Conservation (phyloP, 2,888 invertebrate genomes). For the Argyresthia goedartella region DNA sequence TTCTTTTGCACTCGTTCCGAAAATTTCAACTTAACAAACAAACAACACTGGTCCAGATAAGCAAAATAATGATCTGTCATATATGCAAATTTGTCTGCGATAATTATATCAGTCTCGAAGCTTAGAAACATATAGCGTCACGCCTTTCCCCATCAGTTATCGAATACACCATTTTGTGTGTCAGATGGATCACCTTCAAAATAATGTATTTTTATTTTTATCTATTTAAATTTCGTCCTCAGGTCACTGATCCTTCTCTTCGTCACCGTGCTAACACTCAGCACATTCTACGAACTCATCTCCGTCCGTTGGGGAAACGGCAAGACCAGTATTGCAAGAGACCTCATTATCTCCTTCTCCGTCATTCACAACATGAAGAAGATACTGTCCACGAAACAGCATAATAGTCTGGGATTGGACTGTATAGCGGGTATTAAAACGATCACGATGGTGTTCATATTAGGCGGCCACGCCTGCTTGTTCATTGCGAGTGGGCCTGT, state of each 20-base stretch:
- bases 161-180: no score
- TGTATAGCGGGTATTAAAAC: conserved; percentile 77
- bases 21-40: no score
- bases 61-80: no score
- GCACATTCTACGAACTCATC: conserved; percentile 61
- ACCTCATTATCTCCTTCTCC: conserved; percentile 67
- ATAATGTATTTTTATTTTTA: no score
- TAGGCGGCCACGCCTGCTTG: conserved; percentile 75
- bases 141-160: no score
- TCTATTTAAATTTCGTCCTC: conserved; percentile 9
- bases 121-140: no score
- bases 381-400: conserved; percentile 67
- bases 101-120: no score
- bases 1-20: no score
- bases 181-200: no score
- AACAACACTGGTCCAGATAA: no score
- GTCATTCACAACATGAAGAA: conserved; percentile 71
- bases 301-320: conserved; percentile 31
- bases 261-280: conserved; percentile 43
- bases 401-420: conserved; percentile 72
- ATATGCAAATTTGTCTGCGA: no score
- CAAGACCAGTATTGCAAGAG: conserved; percentile 31
- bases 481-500: conserved; percentile 78
- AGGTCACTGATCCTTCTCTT: conserved; percentile 62
- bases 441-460: conserved; percentile 76